Percentiles rank a stretch among this genome's conserved stretches.
These are phyloP conservation scores for Laterallus jamaicensis DNA, from an alignment of 2,113 vertebrate species.

Conservation along the genomic window DNA sequence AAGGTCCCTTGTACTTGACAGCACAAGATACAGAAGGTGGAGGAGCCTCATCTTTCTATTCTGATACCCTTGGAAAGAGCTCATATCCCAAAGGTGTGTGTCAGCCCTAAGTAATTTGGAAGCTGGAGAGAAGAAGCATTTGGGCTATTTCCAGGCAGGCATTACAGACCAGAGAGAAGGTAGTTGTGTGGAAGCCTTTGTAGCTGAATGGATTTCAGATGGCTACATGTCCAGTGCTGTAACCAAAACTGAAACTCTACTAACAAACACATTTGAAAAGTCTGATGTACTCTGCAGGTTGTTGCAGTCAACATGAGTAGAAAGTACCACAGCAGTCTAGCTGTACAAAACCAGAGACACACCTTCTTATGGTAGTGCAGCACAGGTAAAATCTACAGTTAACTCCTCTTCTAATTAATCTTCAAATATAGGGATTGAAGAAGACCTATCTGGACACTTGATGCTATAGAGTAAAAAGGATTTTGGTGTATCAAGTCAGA, in stretches of 20 bases:
- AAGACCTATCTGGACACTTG: neutral
- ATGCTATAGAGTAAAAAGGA: neutral
- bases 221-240: neutral
- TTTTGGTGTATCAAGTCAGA: neutral
- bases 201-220: neutral
- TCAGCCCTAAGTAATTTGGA: neutral
- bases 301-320: neutral
- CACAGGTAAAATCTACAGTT: neutral
- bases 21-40: neutral
- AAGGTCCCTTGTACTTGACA: neutral
- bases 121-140: neutral
- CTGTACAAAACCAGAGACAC: neutral
- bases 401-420: neutral
- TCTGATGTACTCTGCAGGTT: neutral
- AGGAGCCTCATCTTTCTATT: neutral
- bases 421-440: neutral
- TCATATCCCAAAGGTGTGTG: neutral
- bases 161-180: neutral
- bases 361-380: too few relatives aligned
- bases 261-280: neutral
- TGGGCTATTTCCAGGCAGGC: neutral
- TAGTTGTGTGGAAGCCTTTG: neutral
- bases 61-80: neutral
- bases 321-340: neutral
- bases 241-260: neutral